phyloP scores from a whole-genome alignment of 2,888 invertebrate genomes.

The Erebia epiphron region DNA sequence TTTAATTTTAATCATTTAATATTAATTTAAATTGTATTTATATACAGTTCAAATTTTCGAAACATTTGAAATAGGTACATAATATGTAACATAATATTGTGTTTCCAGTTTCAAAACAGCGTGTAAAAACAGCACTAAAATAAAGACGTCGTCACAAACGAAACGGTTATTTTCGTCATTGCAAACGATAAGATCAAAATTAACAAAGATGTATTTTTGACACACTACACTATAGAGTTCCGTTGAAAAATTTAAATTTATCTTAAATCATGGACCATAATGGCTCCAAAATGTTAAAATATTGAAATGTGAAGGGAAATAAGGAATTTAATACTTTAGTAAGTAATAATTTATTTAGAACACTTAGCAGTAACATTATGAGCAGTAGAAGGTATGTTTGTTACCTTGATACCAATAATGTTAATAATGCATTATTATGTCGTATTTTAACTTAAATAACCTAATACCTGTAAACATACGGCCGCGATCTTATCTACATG shows the following conservation, averaged over 20 bases:
- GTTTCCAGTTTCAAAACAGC: not conserved
- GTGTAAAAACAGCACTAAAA: constrained; percentile 1
- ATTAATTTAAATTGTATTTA: not conserved
- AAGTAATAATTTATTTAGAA: too few relatives aligned
- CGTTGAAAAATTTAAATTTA: not conserved
- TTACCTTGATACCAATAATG: too few relatives aligned
- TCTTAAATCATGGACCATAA: not conserved
- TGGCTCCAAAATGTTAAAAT: not conserved
- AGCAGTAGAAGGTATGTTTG: too few relatives aligned
- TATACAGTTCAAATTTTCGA: not conserved
- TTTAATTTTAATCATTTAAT: too few relatives aligned
- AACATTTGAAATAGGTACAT: not conserved
- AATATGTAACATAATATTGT: not conserved
- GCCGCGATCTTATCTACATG: too few relatives aligned
- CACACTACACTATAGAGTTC: constrained; percentile 6
- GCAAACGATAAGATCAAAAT: constrained; percentile 16
- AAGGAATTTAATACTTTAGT: too few relatives aligned
- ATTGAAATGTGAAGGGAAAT: not conserved
- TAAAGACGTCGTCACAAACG: constrained; percentile 1
- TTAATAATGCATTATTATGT: too few relatives aligned
- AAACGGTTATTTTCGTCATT: constrained; percentile 10
- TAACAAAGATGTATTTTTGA: not conserved
- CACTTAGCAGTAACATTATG: too few relatives aligned
- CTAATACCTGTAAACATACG: too few relatives aligned
- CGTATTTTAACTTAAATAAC: too few relatives aligned